These are phyloP conservation scores for Prostheceraeus crozeri DNA, from an alignment of 2,888 invertebrate species.

Conservation along the genomic window DNA sequence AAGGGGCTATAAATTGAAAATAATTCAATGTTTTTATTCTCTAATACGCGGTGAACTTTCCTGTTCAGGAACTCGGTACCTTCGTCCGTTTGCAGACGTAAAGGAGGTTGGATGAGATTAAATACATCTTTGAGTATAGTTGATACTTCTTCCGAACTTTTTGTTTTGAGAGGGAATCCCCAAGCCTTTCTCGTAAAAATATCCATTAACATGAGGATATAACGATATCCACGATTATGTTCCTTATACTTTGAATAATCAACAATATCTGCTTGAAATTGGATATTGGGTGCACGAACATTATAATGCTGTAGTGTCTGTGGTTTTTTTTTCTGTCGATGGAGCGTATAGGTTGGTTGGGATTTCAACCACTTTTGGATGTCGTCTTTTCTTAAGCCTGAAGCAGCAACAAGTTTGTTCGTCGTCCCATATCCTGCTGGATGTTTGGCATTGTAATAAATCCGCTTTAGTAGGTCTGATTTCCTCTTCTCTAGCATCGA, in stretches of 20 bases:
- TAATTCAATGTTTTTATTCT: background rate
- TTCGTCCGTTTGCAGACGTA: conserved; percentile 41
- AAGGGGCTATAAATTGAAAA: conserved; percentile 45
- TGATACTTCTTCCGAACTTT: conserved; percentile 40
- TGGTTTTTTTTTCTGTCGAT: conserved; percentile 38
- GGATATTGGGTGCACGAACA: conserved; percentile 43
- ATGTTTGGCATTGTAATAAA: conserved; percentile 1
- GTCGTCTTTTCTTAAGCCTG: background rate
- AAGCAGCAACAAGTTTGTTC: background rate
- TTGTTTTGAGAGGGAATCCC: conserved; percentile 43
- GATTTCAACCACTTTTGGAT: conserved; percentile 34
- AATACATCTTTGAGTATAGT: conserved; percentile 41
- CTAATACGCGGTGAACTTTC: conserved; percentile 39
- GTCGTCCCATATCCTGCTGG: background rate
- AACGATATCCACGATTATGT: conserved; percentile 42
- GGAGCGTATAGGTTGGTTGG: conserved; percentile 41
- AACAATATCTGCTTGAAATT: conserved; percentile 44
- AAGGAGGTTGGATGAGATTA: conserved; percentile 38
- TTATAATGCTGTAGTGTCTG: conserved; percentile 39
- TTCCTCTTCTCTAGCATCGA: too few relatives aligned
- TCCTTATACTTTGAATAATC: conserved; percentile 39
- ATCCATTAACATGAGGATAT: conserved; percentile 44
- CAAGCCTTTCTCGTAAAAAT: conserved; percentile 44
- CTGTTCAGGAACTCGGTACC: conserved; percentile 43
- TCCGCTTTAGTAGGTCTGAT: too few relatives aligned